A percentile compares a stretch with the other conserved stretches of the same genome.
These are phyloP conservation scores for Danaus chrysippus DNA, from an alignment of 2,888 invertebrate genomes.

Conservation along the genomic window DNA sequence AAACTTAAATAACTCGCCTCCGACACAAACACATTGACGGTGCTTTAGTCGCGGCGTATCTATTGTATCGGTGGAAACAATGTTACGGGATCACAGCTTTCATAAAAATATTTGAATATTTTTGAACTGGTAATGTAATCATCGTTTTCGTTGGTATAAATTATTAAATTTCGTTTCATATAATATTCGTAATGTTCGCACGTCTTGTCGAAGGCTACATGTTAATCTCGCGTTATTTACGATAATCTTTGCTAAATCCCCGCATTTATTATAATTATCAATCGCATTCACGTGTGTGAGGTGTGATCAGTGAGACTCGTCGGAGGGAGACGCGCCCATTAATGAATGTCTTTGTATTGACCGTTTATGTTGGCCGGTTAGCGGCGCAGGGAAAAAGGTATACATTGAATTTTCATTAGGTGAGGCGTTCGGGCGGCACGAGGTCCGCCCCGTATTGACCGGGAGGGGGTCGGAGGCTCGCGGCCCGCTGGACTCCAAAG, in stretches of 20 bases:
- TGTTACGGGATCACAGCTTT: too few species aligned
- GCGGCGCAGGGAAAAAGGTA: constrained; percentile 56
- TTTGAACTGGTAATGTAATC: too few species aligned
- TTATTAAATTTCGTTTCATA: too few species aligned
- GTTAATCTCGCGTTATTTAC: not conserved
- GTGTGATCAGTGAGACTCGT: constrained; percentile 13
- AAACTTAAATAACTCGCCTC: not conserved
- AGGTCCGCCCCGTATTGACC: constrained; percentile 62
- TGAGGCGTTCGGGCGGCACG: constrained; percentile 75
- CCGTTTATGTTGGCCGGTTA: constrained; percentile 46
- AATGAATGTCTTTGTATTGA: constrained; percentile 45
- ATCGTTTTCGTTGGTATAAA: too few species aligned
- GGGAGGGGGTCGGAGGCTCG: constrained; percentile 46
- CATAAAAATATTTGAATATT: too few species aligned
- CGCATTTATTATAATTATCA: not conserved
- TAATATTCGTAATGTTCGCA: too few species aligned
- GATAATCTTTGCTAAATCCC: not conserved
- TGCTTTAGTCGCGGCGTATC: not conserved
- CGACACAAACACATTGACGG: not conserved
- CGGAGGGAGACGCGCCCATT: constrained; percentile 8
- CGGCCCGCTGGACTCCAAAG: constrained; percentile 73
- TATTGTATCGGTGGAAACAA: too few species aligned
- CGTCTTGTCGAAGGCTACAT: too few species aligned
- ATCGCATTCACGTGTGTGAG: constrained; percentile 15
- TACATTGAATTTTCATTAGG: constrained; percentile 75